Conservation (phyloP, 2,797 vertebrate genomes). For the Xenentodon cancila region DNA sequence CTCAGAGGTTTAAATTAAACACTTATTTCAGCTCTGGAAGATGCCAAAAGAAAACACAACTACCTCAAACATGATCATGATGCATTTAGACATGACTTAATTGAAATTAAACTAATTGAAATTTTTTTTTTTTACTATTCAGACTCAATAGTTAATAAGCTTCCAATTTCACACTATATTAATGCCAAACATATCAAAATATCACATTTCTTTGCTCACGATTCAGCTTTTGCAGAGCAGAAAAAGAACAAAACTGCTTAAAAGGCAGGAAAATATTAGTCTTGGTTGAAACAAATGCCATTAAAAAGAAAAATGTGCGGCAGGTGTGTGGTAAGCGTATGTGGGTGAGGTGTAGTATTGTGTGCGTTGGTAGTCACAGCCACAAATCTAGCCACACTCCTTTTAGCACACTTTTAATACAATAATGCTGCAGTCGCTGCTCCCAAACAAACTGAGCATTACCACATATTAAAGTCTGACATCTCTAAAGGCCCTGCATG, state of each 20-base stretch:
- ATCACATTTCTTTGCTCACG: too few species aligned
- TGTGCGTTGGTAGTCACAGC: constrained; percentile 49
- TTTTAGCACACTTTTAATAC: constrained; percentile 72
- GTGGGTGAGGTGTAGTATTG: constrained; percentile 4
- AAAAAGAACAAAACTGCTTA: constrained; percentile 1
- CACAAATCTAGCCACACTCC: constrained; percentile 50
- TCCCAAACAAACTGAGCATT: constrained; percentile 78
- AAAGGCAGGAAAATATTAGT: constrained; percentile 44
- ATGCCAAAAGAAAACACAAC: too few species aligned
- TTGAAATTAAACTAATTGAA: too few species aligned
- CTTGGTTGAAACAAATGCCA: constrained; percentile 19
- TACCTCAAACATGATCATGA: too few species aligned
- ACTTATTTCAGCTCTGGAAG: not conserved
- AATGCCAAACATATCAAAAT: too few species aligned
- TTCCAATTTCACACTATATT: too few species aligned
- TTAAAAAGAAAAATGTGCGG: constrained; percentile 45
- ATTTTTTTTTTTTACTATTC: too few species aligned
- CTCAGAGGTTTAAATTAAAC: not conserved
- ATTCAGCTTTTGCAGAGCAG: too few species aligned
- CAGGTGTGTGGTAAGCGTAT: constrained; percentile 51
- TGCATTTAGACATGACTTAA: too few species aligned
- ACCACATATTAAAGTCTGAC: constrained; percentile 72
- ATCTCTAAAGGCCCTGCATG: constrained; percentile 61
- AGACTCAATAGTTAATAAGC: too few species aligned
- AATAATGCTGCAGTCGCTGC: constrained; percentile 65